Percentiles rank a stretch among this genome's conserved stretches.
Conservation (phyloP, 1,140 invertebrate genomes). For the Dinoponera quadriceps region DNA sequence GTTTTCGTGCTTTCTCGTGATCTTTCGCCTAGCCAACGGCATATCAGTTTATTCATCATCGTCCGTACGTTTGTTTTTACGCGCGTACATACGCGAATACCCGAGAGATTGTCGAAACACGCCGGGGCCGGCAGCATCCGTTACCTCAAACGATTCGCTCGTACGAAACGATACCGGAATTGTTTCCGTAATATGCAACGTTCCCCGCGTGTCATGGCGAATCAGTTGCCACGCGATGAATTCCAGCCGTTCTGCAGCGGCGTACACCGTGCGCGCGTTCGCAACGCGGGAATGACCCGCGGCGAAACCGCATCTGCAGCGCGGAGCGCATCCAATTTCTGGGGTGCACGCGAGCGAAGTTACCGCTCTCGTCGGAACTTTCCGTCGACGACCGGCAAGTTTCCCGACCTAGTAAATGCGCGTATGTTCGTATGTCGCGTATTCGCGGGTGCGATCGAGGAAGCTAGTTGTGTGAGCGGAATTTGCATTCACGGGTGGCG, state of each 20-base stretch:
- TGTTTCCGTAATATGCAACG: neutral
- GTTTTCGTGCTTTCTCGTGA: neutral
- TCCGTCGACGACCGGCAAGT: neutral
- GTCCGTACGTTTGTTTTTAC: neutral
- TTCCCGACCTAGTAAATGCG: neutral
- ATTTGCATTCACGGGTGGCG: neutral
- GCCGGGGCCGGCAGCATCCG: neutral
- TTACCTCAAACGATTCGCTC: neutral
- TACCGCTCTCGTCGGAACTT: slow-evolving; percentile 16
- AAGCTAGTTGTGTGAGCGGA: neutral
- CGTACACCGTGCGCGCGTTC: too few relatives aligned
- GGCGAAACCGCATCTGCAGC: neutral
- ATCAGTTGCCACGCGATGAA: neutral
- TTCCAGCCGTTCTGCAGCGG: neutral
- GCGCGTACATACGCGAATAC: neutral
- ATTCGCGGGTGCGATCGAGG: neutral
- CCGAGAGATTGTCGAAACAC: neutral
- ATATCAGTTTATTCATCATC: slow-evolving; percentile 7
- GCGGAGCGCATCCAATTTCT: slow-evolving; percentile 11
- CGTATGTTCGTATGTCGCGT: neutral
- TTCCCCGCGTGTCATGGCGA: neutral
- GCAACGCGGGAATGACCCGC: slow-evolving; percentile 1
- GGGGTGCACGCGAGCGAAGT: neutral
- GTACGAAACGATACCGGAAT: neutral
- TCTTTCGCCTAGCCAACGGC: neutral